A percentile compares a stretch with the other conserved stretches of the same genome.
Evolutionary conservation across 1,140 invertebrate species (phyloP).

Genomic region (Probaryconus sp.): DNA sequence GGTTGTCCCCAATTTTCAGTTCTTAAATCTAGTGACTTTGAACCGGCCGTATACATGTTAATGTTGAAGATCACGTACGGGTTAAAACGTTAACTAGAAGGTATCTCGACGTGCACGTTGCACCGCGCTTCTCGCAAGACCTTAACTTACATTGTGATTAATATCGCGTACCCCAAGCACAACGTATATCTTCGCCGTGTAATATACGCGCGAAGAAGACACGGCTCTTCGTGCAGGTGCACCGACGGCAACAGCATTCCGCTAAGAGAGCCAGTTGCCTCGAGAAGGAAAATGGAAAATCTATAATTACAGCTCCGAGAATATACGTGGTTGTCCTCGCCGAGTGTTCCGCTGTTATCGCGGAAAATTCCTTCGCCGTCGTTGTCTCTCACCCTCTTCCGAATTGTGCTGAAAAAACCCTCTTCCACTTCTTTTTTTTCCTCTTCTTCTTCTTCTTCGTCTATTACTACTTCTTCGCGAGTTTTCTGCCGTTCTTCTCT

Average conservation of each 20-base stretch:
- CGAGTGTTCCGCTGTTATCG: constrained; percentile 55
- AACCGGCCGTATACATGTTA: constrained; percentile 28
- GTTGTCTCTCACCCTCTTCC: constrained; percentile 31
- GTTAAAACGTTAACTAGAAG: constrained; percentile 41
- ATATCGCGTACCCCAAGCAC: constrained; percentile 49
- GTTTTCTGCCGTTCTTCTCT: constrained; percentile 7
- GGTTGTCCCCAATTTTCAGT: constrained; percentile 13
- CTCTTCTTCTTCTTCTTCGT: no score
- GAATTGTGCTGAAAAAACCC: constrained; percentile 27
- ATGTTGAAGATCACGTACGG: constrained; percentile 33
- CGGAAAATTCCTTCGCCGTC: constrained; percentile 33
- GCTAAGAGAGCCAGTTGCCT: constrained; percentile 32
- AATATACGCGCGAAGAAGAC: constrained; percentile 53
- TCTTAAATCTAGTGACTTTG: constrained; percentile 20
- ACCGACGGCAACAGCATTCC: constrained; percentile 51
- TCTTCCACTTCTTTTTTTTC: no score
- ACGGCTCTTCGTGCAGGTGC: constrained; percentile 51
- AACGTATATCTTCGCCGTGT: constrained; percentile 53
- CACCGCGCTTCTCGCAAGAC: constrained; percentile 30
- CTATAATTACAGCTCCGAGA: constrained; percentile 62
- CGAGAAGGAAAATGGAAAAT: constrained; percentile 65
- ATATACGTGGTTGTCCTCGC: constrained; percentile 58
- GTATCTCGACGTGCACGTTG: constrained; percentile 35
- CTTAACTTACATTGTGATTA: constrained; percentile 53
- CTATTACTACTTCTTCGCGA: constrained; percentile 36